Evolutionary conservation across 1,140 invertebrate genomes (phyloP), one percentile per base, ranked within the genome.

Genomic region (Apis cerana): DNA sequence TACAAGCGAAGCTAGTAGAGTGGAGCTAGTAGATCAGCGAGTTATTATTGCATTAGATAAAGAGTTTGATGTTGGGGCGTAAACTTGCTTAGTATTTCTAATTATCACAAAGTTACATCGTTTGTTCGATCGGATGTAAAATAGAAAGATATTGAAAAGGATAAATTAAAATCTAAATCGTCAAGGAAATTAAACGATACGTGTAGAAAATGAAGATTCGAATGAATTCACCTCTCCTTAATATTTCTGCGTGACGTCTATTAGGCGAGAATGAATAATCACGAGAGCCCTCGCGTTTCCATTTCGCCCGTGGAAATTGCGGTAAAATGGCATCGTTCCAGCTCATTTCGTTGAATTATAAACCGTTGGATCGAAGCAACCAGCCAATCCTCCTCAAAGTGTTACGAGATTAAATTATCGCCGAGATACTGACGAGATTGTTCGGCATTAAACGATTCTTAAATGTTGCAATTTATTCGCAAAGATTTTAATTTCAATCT

Each of bases 321-420:
- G 43, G 61, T 19, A 59, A 67, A 81, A 81, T 81, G 79, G 79
- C 79, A 81, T 75, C 79, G 79, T 64, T 81, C 79, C 79, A 81
- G 61, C 71, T 67, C 79, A 75, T 67, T 81, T 71, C 79, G 62
- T 75, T 81, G 79, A 81, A 75, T 75, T 81, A 67, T 75, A 48
- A 54, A 70, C 19, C 48, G 23, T 19, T 62, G 77, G 68, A 33
- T 71, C 58, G 68, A 19, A 27, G 64, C 9, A 52, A n/a, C 48
- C 21, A 7, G 33, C 33, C 33, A 43, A 43, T 43, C 33, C 77
- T 27, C 50, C 50, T 33, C 52, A 12, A 50, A 12, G 43, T 48
- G n/a, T 23, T 54, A 15, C 11, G 1, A 54, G 15, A 54, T 54
- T 54, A 13, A 54, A 54, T 54, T 13, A 54, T 54, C 10, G 52